These are phyloP conservation scores for Betta splendens DNA, from an alignment of 2,797 vertebrate genomes.

Conservation along the genomic window DNA sequence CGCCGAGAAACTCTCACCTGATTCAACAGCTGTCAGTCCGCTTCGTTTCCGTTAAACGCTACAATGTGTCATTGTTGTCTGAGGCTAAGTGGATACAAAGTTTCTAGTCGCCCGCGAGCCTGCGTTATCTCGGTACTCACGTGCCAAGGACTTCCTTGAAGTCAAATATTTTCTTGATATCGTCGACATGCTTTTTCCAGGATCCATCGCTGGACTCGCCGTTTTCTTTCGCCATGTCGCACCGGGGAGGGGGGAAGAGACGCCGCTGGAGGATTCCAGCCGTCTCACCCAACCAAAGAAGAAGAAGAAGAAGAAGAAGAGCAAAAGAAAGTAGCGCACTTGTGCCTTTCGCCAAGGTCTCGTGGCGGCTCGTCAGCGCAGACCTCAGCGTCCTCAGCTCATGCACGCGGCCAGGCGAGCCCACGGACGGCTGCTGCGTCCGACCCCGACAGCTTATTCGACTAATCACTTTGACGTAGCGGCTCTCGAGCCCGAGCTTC, in stretches of 20 bases:
- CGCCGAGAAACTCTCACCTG: background rate
- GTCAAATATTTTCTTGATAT: slow-evolving; percentile 94
- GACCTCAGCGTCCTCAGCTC: slow-evolving; percentile 40
- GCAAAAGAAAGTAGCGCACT: slow-evolving; percentile 51
- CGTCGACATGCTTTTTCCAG: slow-evolving; percentile 97
- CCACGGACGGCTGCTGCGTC: slow-evolving; percentile 43
- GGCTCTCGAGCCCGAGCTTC: slow-evolving; percentile 65
- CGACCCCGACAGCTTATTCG: slow-evolving; percentile 65
- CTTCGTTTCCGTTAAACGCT: slow-evolving; percentile 23
- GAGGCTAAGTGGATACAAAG: slow-evolving; percentile 50
- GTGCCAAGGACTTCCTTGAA: slow-evolving; percentile 98
- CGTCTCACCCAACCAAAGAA: slow-evolving; percentile 29
- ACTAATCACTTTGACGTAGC: slow-evolving; percentile 77
- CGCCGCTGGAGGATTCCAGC: slow-evolving; percentile 45
- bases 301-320: background rate
- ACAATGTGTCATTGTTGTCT: slow-evolving; percentile 25
- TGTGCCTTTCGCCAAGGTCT: slow-evolving; percentile 29
- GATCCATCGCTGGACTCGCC: slow-evolving; percentile 86
- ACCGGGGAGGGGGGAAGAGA: slow-evolving; percentile 36
- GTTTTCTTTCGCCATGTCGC: slow-evolving; percentile 92
- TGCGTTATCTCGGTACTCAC: slow-evolving; percentile 80
- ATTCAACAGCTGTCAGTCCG: slow-evolving; percentile 72
- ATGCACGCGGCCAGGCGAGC: slow-evolving; percentile 35
- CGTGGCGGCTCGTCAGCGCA: slow-evolving; percentile 40
- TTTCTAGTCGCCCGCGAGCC: slow-evolving; percentile 32